Base-by-base conservation (phyloP, 2,113 vertebrate species). In the Pelecanoides urinatrix region DNA sequence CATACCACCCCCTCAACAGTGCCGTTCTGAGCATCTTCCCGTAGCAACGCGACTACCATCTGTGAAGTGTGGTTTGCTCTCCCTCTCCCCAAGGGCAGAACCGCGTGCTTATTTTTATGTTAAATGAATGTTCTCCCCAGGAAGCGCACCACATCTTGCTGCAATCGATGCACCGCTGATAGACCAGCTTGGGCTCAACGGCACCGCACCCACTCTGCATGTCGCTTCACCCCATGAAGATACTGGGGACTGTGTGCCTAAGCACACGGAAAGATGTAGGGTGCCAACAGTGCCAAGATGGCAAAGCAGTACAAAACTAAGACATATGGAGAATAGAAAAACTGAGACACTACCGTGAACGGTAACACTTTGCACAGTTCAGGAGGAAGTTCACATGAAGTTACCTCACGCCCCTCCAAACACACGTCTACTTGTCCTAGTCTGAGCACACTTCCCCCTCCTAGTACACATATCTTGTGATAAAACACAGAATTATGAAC, bases 171-270 rank as follows among this genome's bases (percentile, higher is more conserved):
- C 11, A 8, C 40, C 0, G 3, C 82, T 19, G 82, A 42, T 34
- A 65, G 53, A 53, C 3, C 66, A 27, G 53, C 38, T 79, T 85
- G 42, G 21, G 76, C 70, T 22, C 40, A 20, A 16, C 3, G 1
- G 52, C 42, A 15, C 44, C 2, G 0, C 23, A 14, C 29, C 44
- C 52, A 8, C 58, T 15, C 61, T 0, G 0, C 23, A 0, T 0
- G 16, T 22, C 61, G 19, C 18, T 12, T 71, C 79, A 18, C 9
- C 44, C 40, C 42, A 8, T 2, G 45, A 26, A 62, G 49, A n/a
- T 4, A 4, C 12, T 1, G 10, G 25, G 8, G 10, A 47, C 12
- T 5, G 25, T 1, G 14, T 38, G 67, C 22, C 42, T 9, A 19
- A 9, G 19, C 2, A n/a, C 61, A 9, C 0, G 2, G 27, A 53